Conservation (phyloP, 2,113 vertebrate species). For the Chlamydotis undulata region DNA sequence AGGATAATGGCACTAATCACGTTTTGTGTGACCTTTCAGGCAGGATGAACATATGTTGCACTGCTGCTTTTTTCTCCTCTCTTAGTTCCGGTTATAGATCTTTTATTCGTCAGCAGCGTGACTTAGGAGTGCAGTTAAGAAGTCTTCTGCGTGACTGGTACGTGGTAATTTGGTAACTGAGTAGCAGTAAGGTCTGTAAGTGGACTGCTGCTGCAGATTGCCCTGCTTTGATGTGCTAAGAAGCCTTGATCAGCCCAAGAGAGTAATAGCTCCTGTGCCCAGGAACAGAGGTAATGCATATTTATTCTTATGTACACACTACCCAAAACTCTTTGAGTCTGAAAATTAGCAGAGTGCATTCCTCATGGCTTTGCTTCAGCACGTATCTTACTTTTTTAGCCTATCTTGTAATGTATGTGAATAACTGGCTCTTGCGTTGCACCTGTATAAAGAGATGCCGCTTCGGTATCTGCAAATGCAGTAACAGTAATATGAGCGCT, state of each 20-base stretch:
- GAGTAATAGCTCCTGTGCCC: neutral
- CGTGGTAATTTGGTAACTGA: neutral
- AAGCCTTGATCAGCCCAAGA: slow-evolving; percentile 5
- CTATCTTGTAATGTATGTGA: neutral
- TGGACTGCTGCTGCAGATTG: neutral
- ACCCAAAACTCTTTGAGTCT: neutral
- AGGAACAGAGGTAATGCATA: neutral
- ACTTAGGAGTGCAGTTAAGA: neutral
- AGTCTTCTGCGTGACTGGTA: neutral
- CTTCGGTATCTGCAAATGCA: neutral
- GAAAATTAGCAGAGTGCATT: neutral
- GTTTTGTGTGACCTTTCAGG: slow-evolving; percentile 22
- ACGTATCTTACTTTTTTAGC: neutral
- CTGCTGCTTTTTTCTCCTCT: neutral
- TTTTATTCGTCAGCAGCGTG: neutral
- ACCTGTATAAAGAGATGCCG: neutral
- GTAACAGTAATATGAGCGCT: neutral
- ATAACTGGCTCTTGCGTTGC: neutral
- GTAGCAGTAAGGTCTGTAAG: neutral
- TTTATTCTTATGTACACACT: neutral
- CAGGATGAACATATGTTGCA: slow-evolving; percentile 20
- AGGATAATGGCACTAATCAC: slow-evolving; percentile 42
- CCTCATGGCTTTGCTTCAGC: neutral
- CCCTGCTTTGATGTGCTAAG: slow-evolving; percentile 34
- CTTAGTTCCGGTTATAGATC: neutral